Evolutionary conservation across 2,797 vertebrate species (phyloP).

Genomic region (Platyrinchus mystaceus): DNA sequence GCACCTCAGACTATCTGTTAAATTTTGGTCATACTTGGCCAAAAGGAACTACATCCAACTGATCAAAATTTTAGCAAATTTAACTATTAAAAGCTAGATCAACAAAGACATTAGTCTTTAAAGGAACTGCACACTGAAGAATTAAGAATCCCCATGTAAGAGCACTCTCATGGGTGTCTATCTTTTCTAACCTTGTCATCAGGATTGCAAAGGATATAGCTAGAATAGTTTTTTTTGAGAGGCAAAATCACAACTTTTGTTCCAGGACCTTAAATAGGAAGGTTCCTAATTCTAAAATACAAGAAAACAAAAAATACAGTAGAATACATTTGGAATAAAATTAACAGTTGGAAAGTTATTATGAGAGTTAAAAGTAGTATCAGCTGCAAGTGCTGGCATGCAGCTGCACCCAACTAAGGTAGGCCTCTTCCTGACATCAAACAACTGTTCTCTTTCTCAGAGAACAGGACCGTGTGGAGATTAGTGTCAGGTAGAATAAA

Average conservation of each 20-base stretch:
- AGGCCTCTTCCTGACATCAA: background rate
- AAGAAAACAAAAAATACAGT: background rate
- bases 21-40: background rate
- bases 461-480: background rate
- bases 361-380: background rate
- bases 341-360: background rate
- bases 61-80: background rate
- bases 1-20: background rate
- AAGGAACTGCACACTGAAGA: background rate
- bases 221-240: background rate
- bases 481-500: slow-evolving; percentile 7
- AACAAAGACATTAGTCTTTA: background rate
- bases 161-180: background rate
- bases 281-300: background rate
- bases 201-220: background rate
- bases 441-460: background rate
- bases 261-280: background rate
- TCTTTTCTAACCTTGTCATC: background rate
- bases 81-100: background rate
- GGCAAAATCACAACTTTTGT: background rate
- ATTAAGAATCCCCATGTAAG: background rate
- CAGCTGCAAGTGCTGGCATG: background rate
- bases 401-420: background rate
- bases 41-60: background rate
- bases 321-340: background rate